Percentiles rank a stretch among this genome's conserved stretches.
Conservation (phyloP, 2,888 invertebrate genomes). For the Drosophila melanocephala region DNA sequence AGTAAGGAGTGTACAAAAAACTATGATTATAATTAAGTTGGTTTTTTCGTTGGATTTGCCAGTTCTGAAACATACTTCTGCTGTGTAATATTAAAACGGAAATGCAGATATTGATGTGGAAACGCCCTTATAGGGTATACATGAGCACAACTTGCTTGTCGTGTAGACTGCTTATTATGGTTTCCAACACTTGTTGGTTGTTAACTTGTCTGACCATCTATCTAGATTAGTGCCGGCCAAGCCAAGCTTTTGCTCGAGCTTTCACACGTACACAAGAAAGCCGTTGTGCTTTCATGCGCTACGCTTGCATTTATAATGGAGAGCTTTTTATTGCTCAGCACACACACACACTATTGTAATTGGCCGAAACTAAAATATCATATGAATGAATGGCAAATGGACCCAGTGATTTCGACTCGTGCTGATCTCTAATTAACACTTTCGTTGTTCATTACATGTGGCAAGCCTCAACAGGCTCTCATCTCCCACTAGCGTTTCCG, state of each 20-base stretch:
- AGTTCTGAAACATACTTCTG: not conserved
- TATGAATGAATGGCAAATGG: not conserved
- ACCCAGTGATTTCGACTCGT: constrained; percentile 10
- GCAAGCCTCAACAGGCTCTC: constrained; percentile 30
- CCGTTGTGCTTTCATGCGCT: not conserved
- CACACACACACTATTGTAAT: not conserved
- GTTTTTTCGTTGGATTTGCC: not conserved
- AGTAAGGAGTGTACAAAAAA: not conserved
- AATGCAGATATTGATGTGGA: not conserved
- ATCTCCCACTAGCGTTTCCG: constrained; percentile 63
- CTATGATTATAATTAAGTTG: not conserved
- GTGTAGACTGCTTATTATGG: not conserved
- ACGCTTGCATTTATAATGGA: not conserved
- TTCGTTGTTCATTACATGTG: constrained; percentile 45
- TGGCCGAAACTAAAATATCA: not conserved
- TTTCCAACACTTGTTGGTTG: not conserved
- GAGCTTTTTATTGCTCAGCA: constrained; percentile 2
- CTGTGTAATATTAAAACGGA: not conserved
- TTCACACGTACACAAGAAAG: not conserved
- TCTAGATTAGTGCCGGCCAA: not conserved
- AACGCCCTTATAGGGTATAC: not conserved
- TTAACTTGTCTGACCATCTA: not conserved
- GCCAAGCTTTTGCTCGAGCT: not conserved
- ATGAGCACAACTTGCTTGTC: not conserved
- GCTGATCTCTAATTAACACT: constrained; percentile 19